These are phyloP conservation scores for Drepana falcataria DNA, from an alignment of 2,888 invertebrate genomes.

Conservation along the genomic window DNA sequence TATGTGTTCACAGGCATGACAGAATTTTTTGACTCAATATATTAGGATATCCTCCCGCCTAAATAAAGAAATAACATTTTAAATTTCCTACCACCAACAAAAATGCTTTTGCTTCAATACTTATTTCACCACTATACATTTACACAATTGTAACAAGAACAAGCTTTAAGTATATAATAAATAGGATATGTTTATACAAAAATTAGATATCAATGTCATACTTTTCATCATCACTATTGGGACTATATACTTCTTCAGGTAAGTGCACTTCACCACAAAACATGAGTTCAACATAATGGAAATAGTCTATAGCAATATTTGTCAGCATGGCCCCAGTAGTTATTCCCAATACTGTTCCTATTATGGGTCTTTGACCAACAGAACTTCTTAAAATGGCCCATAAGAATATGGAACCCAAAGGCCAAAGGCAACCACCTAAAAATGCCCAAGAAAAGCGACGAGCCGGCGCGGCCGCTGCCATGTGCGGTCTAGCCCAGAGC, in stretches of 20 bases:
- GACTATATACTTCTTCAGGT: conserved; percentile 64
- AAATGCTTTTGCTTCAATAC: background rate
- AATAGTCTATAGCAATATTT: conserved; percentile 81
- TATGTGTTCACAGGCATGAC: background rate
- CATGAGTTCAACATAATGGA: conserved; percentile 80
- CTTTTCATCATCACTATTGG: conserved; percentile 75
- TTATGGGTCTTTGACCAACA: conserved; percentile 82
- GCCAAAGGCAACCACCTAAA: conserved; percentile 88
- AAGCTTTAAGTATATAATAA: conserved; percentile 4
- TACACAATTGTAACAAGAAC: conserved; percentile 15
- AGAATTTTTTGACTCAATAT: background rate
- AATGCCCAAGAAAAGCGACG: conserved; percentile 85
- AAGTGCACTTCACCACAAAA: conserved; percentile 73
- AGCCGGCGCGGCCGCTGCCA: conserved; percentile 81
- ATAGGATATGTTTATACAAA: background rate
- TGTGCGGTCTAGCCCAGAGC: conserved; percentile 88
- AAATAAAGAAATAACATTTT: background rate
- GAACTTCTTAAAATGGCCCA: conserved; percentile 92
- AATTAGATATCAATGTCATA: conserved; percentile 70
- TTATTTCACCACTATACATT: background rate
- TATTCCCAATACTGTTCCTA: conserved; percentile 84
- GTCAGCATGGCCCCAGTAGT: conserved; percentile 83
- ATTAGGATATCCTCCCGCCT: background rate
- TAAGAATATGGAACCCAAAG: conserved; percentile 91
- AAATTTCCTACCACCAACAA: conserved; percentile 1